Base-by-base conservation (phyloP, 2,113 vertebrate species). In the Pterocles orientalis region DNA sequence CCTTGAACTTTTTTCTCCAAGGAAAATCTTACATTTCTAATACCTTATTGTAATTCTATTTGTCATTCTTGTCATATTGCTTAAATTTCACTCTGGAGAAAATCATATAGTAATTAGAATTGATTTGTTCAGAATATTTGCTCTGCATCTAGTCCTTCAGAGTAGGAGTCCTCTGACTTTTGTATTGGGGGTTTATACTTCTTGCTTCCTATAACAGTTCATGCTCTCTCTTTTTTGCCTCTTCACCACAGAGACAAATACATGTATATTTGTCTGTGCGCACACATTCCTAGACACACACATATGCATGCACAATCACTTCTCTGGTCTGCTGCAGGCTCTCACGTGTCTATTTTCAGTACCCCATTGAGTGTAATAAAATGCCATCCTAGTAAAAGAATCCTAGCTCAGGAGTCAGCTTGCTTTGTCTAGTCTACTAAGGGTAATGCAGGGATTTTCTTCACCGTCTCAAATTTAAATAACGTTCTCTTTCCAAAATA, bases 41-140 rank as follows among this genome's bases (percentile, higher is more conserved):
- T 72, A 51, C 18, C 2, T 1, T 43, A 28, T 54, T 61, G 56
- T 83, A 94, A 96, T 94, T 93, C 19, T 33, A 75, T 81, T 89
- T 89, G 81, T 94, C 76, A 82, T 86, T 71, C 51, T 90, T 95
- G 66, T 92, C 78, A 82, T 85, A 80, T 66, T 88, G 33, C 69
- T 88, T 93, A 72, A 83, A 96, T 82, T 45, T 80, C 77, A 73
- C 61, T 94, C 73, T 77, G 57, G 33, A 91, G 36, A 62, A 94
- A 96, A 87, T 86, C 65, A 81, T 77, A 78, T 10, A 88, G 24
- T 73, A 96, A 88, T 97, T 86, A 96, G 18, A 58, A 88, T 26
- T 84, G 77, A 73, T 82, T 88, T 51, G 17, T 80, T 95, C 77
- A 76, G n/a, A 87, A 56, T 92, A 61, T 73, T 93, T 93, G 25